Conservation (phyloP, 2,113 vertebrate species). For the Ophthalmolycus amberensis region DNA sequence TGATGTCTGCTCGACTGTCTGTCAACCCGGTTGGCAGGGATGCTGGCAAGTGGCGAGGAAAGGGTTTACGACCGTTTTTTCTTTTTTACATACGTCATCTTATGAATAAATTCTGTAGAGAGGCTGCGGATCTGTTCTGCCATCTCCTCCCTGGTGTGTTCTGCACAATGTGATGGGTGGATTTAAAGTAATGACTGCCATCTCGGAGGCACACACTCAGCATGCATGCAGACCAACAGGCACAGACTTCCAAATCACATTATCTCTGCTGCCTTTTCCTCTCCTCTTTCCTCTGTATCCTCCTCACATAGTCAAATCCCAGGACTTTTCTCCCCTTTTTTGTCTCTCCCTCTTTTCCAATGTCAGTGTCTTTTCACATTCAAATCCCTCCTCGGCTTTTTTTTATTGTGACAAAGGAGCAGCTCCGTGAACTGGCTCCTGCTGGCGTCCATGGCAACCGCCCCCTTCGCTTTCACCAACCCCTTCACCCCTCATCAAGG, state of each 20-base stretch:
- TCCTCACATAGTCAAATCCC: constrained; percentile 65
- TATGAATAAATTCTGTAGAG: constrained; percentile 29
- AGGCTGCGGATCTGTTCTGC: constrained; percentile 17
- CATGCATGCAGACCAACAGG: constrained; percentile 19
- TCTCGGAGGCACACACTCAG: constrained; percentile 28
- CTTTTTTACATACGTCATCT: neutral
- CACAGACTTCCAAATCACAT: constrained; percentile 49
- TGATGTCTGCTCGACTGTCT: constrained; percentile 35
- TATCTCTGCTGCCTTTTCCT: constrained; percentile 46
- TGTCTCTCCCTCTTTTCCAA: constrained; percentile 63
- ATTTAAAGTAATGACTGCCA: constrained; percentile 61
- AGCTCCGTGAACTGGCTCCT: constrained; percentile 68
- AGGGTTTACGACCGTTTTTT: neutral
- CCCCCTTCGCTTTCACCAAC: constrained; percentile 29
- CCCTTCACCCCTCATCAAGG: constrained; percentile 40
- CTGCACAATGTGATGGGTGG: constrained; percentile 24
- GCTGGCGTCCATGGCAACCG: constrained; percentile 74
- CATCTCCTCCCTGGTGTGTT: constrained; percentile 18
- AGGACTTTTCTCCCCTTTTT: constrained; percentile 63
- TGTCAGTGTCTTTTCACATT: constrained; percentile 78
- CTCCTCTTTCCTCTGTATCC: constrained; percentile 56
- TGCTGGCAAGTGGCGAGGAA: neutral
- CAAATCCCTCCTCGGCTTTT: constrained; percentile 72
- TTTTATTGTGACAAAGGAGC: constrained; percentile 74
- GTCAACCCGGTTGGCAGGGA: neutral